Conservation (phyloP, 2,888 invertebrate genomes). For the Troides helena region DNA sequence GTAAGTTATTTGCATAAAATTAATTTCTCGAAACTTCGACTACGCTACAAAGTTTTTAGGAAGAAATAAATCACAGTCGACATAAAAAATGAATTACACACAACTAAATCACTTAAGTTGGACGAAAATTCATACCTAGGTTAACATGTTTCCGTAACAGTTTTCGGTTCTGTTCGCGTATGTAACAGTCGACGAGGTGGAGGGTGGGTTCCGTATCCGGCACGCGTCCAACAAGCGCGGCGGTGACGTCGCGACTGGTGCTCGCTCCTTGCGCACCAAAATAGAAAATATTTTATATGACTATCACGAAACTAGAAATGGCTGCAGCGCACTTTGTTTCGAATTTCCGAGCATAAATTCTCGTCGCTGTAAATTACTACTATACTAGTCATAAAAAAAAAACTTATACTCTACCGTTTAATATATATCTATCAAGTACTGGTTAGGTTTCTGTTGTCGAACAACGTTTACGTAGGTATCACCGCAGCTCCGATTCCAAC, state of each 20-base stretch:
- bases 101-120: neutral
- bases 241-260: constrained; percentile 11
- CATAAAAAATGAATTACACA: neutral
- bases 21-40: neutral
- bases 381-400: too few relatives aligned
- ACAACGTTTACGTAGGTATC: too few relatives aligned
- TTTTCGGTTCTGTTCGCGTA: neutral
- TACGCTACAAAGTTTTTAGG: neutral
- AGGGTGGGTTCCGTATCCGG: neutral
- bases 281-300: constrained; percentile 9
- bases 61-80: neutral
- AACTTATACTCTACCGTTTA: too few relatives aligned
- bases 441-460: too few relatives aligned
- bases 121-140: constrained; percentile 20
- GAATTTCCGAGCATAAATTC: constrained; percentile 3
- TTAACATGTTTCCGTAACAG: constrained; percentile 19
- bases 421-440: too few relatives aligned
- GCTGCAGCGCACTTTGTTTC: constrained; percentile 8
- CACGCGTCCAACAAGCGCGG: constrained; percentile 13
- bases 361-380: too few relatives aligned
- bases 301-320: constrained; percentile 14
- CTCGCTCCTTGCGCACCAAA: constrained; percentile 8
- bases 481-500: too few relatives aligned
- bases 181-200: constrained; percentile 7
- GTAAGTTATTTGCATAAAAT: constrained; percentile 5